A percentile compares a stretch with the other conserved stretches of the same genome.
These are phyloP conservation scores for Peromyscus attwateri DNA, from an alignment of 2,797 vertebrate species.

Conservation along the genomic window DNA sequence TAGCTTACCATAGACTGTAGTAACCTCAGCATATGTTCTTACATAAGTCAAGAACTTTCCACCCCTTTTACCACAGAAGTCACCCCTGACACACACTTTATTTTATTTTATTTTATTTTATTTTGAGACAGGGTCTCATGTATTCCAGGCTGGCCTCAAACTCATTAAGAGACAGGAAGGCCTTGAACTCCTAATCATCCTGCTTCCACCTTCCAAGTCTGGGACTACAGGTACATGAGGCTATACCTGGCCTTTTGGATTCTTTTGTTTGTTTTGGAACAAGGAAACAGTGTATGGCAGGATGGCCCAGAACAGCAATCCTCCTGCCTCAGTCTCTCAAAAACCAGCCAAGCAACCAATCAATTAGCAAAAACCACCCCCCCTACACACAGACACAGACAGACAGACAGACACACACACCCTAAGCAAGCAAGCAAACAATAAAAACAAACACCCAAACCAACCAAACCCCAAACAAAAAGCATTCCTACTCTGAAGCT, in stretches of 20 bases:
- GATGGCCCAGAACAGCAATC: background rate
- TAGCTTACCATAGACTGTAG: background rate
- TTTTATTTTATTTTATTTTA: too few relatives aligned
- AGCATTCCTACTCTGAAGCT: background rate
- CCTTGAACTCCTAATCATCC: background rate
- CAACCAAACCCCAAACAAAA: background rate
- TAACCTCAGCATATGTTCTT: background rate
- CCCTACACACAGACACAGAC: too few relatives aligned
- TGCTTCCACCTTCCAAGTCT: too few relatives aligned
- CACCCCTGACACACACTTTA: background rate
- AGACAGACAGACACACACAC: background rate
- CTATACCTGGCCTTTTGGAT: background rate
- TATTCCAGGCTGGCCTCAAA: background rate
- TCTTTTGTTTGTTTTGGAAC: background rate
- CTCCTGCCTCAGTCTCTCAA: background rate
- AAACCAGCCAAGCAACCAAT: too few relatives aligned
- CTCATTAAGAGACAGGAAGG: background rate
- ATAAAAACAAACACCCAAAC: background rate
- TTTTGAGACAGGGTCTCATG: background rate
- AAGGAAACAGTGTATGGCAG: background rate
- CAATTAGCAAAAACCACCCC: too few relatives aligned
- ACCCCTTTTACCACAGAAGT: background rate
- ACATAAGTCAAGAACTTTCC: background rate
- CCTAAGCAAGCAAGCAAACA: too few relatives aligned
- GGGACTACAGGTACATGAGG: too few relatives aligned